These are phyloP conservation scores for Mobula birostris DNA, from an alignment of 2,113 vertebrate genomes.

Conservation along the genomic window DNA sequence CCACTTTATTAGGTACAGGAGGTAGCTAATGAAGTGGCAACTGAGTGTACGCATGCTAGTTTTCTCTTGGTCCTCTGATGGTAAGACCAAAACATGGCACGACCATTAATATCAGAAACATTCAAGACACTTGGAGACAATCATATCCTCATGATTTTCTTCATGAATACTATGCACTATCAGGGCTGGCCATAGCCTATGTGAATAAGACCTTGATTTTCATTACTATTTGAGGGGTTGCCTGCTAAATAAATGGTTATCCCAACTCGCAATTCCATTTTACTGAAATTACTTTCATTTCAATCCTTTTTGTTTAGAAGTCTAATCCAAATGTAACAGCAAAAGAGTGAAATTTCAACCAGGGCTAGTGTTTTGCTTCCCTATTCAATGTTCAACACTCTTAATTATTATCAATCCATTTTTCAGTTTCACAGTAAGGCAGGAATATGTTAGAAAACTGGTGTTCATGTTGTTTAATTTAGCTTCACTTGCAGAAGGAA, in stretches of 20 bases:
- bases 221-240: neutral
- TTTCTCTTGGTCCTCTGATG: neutral
- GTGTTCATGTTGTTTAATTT: slow-evolving; percentile 26
- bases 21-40: too few species aligned
- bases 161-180: neutral
- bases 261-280: neutral
- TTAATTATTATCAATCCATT: slow-evolving; percentile 29
- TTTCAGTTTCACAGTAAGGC: slow-evolving; percentile 12
- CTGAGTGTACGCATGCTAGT: too few species aligned
- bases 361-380: neutral
- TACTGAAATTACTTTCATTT: neutral
- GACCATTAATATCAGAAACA: neutral
- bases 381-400: slow-evolving; percentile 21
- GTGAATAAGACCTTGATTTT: neutral
- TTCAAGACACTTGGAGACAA: neutral
- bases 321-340: slow-evolving; percentile 17
- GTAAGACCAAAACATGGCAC: neutral
- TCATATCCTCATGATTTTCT: neutral
- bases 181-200: neutral
- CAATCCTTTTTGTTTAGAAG: neutral
- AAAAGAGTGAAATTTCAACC: neutral
- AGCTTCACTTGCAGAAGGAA: slow-evolving; percentile 27
- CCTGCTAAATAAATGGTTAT: neutral
- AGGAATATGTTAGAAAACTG: slow-evolving; percentile 23
- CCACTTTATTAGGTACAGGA: too few species aligned